These are phyloP conservation scores for Onchidella celtica DNA, from an alignment of 2,888 invertebrate species.

Conservation along the genomic window DNA sequence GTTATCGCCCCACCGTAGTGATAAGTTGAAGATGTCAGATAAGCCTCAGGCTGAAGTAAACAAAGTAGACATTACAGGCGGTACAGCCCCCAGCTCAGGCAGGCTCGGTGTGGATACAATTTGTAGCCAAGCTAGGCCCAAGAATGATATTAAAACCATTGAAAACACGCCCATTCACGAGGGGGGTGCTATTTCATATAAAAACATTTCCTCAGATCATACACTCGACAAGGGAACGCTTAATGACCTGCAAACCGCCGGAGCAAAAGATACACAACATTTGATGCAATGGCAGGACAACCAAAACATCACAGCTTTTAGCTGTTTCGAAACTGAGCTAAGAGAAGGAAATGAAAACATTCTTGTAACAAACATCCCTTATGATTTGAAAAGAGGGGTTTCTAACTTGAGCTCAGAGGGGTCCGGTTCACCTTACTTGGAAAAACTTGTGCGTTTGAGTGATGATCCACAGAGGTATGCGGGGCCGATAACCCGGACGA, in stretches of 20 bases:
- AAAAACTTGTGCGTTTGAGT: too few relatives aligned
- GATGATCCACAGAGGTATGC: too few relatives aligned
- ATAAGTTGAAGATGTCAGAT: not conserved
- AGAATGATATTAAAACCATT: not conserved
- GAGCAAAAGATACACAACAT: not conserved
- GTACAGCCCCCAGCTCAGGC: not conserved
- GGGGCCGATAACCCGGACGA: too few relatives aligned
- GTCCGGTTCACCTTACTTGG: too few relatives aligned
- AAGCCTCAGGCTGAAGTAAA: conserved; percentile 17
- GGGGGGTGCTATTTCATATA: not conserved
- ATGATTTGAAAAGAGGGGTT: not conserved
- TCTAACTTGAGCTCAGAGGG: not conserved
- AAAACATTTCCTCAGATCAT: not conserved
- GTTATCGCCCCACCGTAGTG: not conserved
- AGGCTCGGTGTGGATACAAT: not conserved
- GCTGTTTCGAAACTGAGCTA: not conserved
- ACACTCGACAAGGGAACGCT: not conserved
- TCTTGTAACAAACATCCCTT: not conserved
- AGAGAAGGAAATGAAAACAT: not conserved
- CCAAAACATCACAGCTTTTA: not conserved
- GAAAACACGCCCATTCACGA: not conserved
- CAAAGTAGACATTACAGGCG: not conserved
- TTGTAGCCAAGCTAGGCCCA: not conserved
- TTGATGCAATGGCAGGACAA: not conserved
- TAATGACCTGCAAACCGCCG: not conserved